These are phyloP conservation scores for Conopomorpha cramerella DNA, from an alignment of 1,140 invertebrate species.

Conservation along the genomic window DNA sequence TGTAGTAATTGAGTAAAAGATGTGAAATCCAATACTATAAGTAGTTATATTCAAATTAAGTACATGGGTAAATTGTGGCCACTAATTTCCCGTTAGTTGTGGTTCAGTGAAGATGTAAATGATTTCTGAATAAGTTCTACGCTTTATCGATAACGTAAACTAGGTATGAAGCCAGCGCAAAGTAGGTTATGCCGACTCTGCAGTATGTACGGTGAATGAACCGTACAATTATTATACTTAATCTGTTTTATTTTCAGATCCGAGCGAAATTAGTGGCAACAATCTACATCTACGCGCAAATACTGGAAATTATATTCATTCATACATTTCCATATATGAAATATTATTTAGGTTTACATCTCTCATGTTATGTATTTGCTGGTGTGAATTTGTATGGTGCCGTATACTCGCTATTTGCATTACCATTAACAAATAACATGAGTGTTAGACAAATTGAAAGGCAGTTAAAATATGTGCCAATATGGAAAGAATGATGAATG, in stretches of 20 bases:
- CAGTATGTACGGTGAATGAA: too few relatives aligned
- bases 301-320: conserved; percentile 24
- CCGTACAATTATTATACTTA: too few relatives aligned
- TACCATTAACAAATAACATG: conserved; percentile 29
- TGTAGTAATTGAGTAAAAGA: too few relatives aligned
- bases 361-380: conserved; percentile 31
- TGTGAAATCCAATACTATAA: too few relatives aligned
- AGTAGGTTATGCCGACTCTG: too few relatives aligned
- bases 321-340: conserved; percentile 29
- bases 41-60: too few relatives aligned
- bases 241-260: conserved; percentile 21
- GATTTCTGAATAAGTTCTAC: too few relatives aligned
- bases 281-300: conserved; percentile 23
- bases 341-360: conserved; percentile 28
- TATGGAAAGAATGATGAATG: conserved; percentile 18
- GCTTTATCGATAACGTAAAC: too few relatives aligned
- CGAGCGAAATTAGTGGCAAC: conserved; percentile 17
- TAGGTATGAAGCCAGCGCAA: too few relatives aligned
- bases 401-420: conserved; percentile 21
- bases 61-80: too few relatives aligned
- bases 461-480: conserved; percentile 27
- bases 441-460: conserved; percentile 28
- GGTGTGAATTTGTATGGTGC: conserved; percentile 29
- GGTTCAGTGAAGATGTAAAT: too few relatives aligned
- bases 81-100: too few relatives aligned